phyloP scores from a whole-genome alignment of 1,140 invertebrate genomes.

The Eufriesea mexicana region DNA sequence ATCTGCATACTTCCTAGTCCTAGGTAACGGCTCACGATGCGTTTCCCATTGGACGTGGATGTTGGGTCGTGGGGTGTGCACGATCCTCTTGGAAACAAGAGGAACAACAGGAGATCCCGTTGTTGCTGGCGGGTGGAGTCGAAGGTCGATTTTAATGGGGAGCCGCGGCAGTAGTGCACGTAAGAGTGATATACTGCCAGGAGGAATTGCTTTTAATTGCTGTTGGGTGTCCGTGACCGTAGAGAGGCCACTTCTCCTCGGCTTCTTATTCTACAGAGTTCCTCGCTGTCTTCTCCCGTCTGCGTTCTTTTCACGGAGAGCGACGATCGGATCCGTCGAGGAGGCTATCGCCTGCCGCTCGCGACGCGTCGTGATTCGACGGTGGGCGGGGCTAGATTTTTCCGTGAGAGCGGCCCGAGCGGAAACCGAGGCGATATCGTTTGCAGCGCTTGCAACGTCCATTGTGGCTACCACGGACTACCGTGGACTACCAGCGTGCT shows the following conservation, averaged over 20 bases:
- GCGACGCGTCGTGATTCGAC: too few species aligned
- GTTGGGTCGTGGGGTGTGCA: neutral
- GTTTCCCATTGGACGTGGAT: neutral
- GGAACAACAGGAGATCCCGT: slow-evolving; percentile 55
- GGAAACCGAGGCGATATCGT: neutral
- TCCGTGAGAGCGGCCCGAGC: too few species aligned
- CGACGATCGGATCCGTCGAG: too few species aligned
- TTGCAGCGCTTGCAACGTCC: neutral
- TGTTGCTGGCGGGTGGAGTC: slow-evolving; percentile 58
- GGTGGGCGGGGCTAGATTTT: too few species aligned
- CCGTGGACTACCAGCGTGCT: neutral
- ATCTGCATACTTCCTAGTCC: too few species aligned
- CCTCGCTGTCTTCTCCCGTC: neutral
- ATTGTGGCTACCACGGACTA: too few species aligned
- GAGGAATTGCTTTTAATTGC: slow-evolving; percentile 67
- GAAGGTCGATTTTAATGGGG: slow-evolving; percentile 69
- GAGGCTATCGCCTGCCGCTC: too few species aligned
- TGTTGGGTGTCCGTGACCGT: slow-evolving; percentile 41
- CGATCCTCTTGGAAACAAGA: slow-evolving; percentile 48
- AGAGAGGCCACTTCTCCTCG: slow-evolving; percentile 15
- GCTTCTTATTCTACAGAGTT: neutral
- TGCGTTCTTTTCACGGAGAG: neutral
- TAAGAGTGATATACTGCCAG: slow-evolving; percentile 63
- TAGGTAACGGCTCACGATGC: too few species aligned
- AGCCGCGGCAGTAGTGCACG: slow-evolving; percentile 55